Percentiles rank a stretch among this genome's conserved stretches.
These are phyloP conservation scores for Lithophane socia DNA, from an alignment of 2,888 invertebrate genomes.

Conservation along the genomic window DNA sequence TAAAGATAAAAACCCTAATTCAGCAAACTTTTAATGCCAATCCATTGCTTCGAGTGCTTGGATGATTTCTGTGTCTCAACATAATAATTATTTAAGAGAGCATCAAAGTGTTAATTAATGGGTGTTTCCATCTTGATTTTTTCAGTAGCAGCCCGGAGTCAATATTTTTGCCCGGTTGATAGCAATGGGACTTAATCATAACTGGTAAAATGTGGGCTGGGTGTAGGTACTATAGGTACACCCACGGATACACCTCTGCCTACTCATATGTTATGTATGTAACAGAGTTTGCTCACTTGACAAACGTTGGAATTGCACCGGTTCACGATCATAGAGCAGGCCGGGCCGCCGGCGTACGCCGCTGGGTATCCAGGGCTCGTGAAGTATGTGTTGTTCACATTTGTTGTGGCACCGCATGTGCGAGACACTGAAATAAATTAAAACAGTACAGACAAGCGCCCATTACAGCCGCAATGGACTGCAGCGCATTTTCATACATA, in stretches of 20 bases:
- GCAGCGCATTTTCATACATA: neutral
- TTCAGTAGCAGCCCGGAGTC: too few relatives aligned
- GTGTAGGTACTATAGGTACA: too few relatives aligned
- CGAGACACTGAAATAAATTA: constrained; percentile 91
- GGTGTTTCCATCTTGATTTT: neutral
- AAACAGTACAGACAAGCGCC: neutral
- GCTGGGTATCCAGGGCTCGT: constrained; percentile 94
- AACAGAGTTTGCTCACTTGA: constrained; percentile 87
- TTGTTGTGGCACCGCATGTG: constrained; percentile 93
- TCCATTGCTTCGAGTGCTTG: neutral
- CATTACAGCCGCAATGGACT: neutral
- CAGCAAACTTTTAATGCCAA: neutral
- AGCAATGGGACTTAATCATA: neutral
- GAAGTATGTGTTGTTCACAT: constrained; percentile 96
- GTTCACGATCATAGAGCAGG: constrained; percentile 93
- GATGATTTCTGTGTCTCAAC: neutral
- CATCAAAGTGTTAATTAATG: too few relatives aligned
- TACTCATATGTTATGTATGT: neutral
- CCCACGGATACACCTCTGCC: too few relatives aligned
- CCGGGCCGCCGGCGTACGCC: constrained; percentile 92
- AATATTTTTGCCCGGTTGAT: neutral
- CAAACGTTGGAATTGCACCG: constrained; percentile 93
- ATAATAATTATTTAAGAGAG: neutral
- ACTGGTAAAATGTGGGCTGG: neutral
- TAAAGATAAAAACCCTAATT: neutral